These are phyloP conservation scores for Fabriciana adippe DNA, from an alignment of 2,888 invertebrate species.

Conservation along the genomic window DNA sequence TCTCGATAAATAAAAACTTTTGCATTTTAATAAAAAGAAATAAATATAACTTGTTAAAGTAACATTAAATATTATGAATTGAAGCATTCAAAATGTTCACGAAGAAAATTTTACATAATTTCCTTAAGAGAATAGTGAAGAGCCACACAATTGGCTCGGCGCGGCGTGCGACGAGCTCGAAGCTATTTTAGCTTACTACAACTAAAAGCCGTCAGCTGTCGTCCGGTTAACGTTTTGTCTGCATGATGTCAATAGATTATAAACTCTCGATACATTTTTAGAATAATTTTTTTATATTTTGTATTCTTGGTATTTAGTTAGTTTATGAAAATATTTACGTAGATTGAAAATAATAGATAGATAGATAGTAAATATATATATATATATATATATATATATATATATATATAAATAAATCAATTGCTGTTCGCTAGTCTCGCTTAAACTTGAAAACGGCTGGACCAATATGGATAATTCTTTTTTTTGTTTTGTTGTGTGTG, in stretches of 20 bases:
- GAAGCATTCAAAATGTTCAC: background rate
- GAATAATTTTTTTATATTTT: constrained; percentile 11
- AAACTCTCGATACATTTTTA: constrained; percentile 29
- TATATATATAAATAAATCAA: background rate
- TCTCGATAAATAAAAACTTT: too few species aligned
- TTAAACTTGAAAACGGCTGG: too few species aligned
- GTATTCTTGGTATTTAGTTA: background rate
- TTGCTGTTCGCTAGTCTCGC: too few species aligned
- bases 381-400: background rate
- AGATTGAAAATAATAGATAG: too few species aligned
- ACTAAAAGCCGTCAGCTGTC: constrained; percentile 28
- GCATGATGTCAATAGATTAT: constrained; percentile 29
- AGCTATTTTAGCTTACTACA: constrained; percentile 25
- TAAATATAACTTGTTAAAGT: too few species aligned
- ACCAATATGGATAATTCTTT: too few species aligned
- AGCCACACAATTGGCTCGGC: constrained; percentile 13
- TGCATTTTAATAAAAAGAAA: too few species aligned
- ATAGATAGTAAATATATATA: too few species aligned
- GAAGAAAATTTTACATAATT: background rate
- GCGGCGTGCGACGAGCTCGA: background rate
- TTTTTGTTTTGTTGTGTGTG: too few species aligned
- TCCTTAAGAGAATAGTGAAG: constrained; percentile 1
- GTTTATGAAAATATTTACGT: background rate
- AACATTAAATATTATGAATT: background rate
- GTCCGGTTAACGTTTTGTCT: constrained; percentile 21